Evolutionary conservation across 2,888 invertebrate species (phyloP), one percentile per base, ranked within the genome.

Genomic region (Bombyx huttoni): DNA sequence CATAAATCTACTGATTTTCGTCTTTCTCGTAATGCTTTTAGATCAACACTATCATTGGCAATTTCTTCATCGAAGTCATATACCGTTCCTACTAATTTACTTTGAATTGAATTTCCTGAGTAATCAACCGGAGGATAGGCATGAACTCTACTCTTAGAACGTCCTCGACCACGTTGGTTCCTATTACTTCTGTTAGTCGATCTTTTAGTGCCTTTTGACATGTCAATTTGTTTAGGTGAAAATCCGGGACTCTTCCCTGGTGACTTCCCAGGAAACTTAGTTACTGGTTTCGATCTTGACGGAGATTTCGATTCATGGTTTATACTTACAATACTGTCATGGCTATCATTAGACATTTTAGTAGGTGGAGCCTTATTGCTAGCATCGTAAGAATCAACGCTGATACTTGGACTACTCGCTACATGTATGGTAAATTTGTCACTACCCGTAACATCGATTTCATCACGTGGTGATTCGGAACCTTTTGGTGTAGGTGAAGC

Each of bases 41-140:
- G 78, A 73, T 94, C 93, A 52, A 94, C 92, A 13, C 92, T 92
- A 56, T 94, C 93, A 59, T 91, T 92, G 8, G 92, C 91, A 54
- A 94, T 92, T 70, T 96, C 96, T 65, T 96, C 96, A 58, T 96
- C 94, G 58, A 94, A 94, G 73, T 96, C 97, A 67, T 96, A 97
- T 1, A 96, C 96, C 2, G 96, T 96, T 8, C 96, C 96, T 8
- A 93, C 92, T 46, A 96, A 84, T 72, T 95, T 95, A 70, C 93
- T 94, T 58, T 93, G 94, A 55, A 94, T 94, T 3, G 94, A 93
- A 64, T 92, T 92, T 24, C 90, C 90, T 53, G 82, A 75, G 62
- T 85, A 88, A 53, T 91, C 90, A 46, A 88, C 72, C 64, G 80
- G 51, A 59, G 82, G 60, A 67, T 71, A 79, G 34, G 67, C 58